A percentile compares a stretch with the other conserved stretches of the same genome.
These are phyloP conservation scores for Otocyon megalotis DNA, from an alignment of 2,113 vertebrate genomes.

Conservation along the genomic window DNA sequence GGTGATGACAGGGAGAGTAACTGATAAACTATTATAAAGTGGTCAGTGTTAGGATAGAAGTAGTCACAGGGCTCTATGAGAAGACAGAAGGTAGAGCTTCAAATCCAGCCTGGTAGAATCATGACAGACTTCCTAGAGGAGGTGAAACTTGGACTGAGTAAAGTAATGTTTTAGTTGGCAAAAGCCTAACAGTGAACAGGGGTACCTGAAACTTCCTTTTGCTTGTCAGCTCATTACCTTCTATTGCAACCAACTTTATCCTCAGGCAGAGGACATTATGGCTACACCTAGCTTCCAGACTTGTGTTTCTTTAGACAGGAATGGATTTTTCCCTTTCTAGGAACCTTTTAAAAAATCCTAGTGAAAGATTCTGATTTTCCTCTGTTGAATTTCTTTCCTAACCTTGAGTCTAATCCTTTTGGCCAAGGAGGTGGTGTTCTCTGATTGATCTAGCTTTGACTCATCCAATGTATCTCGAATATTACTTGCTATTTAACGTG, in stretches of 20 bases:
- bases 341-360: not conserved
- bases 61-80: not conserved
- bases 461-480: not conserved
- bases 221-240: not conserved
- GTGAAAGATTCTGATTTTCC: not conserved
- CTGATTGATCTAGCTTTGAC: not conserved
- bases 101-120: not conserved
- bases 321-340: not conserved
- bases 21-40: not conserved
- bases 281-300: not conserved
- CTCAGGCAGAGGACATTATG: not conserved
- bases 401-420: not conserved
- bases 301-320: not conserved
- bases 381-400: not conserved
- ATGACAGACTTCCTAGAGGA: not conserved
- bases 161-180: not conserved
- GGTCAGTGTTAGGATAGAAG: not conserved
- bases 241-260: not conserved
- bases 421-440: not conserved
- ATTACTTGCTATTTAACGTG: not conserved
- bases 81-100: not conserved
- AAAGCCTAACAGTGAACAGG: rapidly evolving
- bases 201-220: not conserved
- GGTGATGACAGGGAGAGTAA: not conserved
- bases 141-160: not conserved